A percentile compares a stretch with the other conserved stretches of the same genome.
phyloP scores from a whole-genome alignment of 2,888 invertebrate species.

The Dioctria linearis region DNA sequence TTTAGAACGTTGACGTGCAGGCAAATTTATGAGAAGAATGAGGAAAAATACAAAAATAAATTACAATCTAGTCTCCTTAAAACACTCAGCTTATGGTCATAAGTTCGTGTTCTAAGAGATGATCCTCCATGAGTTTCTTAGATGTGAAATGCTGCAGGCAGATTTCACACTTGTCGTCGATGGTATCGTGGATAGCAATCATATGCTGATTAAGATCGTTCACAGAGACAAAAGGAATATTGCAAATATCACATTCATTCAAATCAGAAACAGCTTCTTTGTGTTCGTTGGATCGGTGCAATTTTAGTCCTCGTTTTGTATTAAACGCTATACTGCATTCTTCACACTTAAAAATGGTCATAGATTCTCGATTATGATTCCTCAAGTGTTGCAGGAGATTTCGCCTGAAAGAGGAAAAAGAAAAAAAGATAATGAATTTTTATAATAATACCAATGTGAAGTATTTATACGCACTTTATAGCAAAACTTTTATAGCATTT shows the following conservation, averaged over 20 bases:
- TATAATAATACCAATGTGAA: not conserved
- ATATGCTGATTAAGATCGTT: constrained; percentile 62
- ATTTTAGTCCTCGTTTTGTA: constrained; percentile 60
- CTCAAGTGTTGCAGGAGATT: constrained; percentile 61
- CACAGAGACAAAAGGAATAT: constrained; percentile 60
- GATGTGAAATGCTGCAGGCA: constrained; percentile 61
- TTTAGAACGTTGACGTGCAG: too few relatives aligned
- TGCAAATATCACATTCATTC: constrained; percentile 54
- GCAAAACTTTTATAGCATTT: constrained; percentile 66
- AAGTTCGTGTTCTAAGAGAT: constrained; percentile 61
- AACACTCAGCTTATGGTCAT: constrained; percentile 37
- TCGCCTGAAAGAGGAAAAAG: constrained; percentile 57
- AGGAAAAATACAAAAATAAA: not conserved
- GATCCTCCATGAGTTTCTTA: constrained; percentile 61
- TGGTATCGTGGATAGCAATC: constrained; percentile 60
- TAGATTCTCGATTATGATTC: constrained; percentile 60
- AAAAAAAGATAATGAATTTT: too few relatives aligned
- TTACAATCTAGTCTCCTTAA: not conserved
- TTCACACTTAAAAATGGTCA: constrained; percentile 60
- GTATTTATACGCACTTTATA: constrained; percentile 62
- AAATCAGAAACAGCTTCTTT: constrained; percentile 61
- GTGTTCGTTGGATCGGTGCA: constrained; percentile 62
- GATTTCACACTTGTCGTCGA: constrained; percentile 60
- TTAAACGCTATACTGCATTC: constrained; percentile 62
- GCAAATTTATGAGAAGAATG: too few relatives aligned